A percentile compares a stretch with the other conserved stretches of the same genome.
Conservation (phyloP, 1,140 invertebrate genomes). For the Babylonia areolata region DNA sequence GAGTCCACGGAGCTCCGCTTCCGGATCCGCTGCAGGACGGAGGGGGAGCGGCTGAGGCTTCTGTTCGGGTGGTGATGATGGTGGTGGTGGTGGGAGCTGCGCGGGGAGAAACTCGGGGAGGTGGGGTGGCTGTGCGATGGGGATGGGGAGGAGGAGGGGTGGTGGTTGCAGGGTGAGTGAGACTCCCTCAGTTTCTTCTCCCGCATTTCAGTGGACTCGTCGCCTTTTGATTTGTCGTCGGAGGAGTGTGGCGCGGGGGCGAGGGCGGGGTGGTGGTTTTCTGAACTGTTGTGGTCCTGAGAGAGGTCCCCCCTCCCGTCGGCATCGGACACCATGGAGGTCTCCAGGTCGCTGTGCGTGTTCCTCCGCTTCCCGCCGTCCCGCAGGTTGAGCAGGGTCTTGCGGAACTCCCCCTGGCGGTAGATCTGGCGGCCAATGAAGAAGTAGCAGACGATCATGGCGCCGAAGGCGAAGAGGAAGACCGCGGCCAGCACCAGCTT, state of each 20-base stretch:
- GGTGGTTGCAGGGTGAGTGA: no score
- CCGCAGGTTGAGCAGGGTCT: slow-evolving; percentile 37
- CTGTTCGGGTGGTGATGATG: no score
- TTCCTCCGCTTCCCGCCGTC: slow-evolving; percentile 15
- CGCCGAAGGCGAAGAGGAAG: slow-evolving; percentile 50
- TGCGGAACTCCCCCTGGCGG: slow-evolving; percentile 51
- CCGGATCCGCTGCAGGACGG: slow-evolving; percentile 35
- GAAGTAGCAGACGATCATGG: slow-evolving; percentile 52
- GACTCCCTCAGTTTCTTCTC: neutral
- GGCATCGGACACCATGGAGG: slow-evolving; percentile 27
- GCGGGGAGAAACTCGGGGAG: no score
- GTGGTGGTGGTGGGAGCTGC: neutral
- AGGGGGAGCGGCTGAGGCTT: slow-evolving; percentile 5
- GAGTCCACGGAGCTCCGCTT: slow-evolving; percentile 5
- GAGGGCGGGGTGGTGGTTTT: neutral
- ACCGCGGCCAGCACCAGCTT: slow-evolving; percentile 37
- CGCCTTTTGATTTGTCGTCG: neutral
- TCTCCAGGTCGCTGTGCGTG: slow-evolving; percentile 37
- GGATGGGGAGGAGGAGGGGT: slow-evolving; percentile 1
- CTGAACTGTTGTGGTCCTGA: neutral
- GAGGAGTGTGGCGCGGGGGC: no score
- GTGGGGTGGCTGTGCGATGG: no score
- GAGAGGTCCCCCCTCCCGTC: slow-evolving; percentile 36
- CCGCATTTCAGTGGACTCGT: neutral
- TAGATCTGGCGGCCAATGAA: slow-evolving; percentile 52